A percentile compares a stretch with the other conserved stretches of the same genome.
phyloP scores from a whole-genome alignment of 2,797 vertebrate genomes.

The Tiaroga cobitis region DNA sequence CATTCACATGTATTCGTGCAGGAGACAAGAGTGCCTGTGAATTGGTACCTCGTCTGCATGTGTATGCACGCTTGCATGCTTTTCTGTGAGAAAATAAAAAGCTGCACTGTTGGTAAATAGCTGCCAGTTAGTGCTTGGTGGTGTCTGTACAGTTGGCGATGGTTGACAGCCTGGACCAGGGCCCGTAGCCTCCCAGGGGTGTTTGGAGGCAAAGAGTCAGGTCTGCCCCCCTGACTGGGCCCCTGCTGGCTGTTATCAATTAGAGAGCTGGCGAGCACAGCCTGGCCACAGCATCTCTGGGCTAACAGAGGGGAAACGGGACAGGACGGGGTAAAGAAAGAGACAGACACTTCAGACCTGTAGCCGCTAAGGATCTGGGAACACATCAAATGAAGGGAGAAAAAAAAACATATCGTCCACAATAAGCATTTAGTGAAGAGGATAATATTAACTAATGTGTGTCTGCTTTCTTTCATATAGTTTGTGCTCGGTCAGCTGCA shows the following conservation, averaged over 20 bases:
- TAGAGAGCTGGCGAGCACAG: slow-evolving; percentile 52
- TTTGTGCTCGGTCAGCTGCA: slow-evolving; percentile 18
- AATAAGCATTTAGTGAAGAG: slow-evolving; percentile 1
- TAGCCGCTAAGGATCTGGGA: background rate
- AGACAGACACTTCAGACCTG: slow-evolving; percentile 23
- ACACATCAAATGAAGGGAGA: background rate
- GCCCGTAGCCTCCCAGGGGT: slow-evolving; percentile 32
- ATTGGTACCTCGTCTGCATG: background rate
- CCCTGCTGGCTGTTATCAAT: slow-evolving; percentile 61
- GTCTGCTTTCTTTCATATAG: slow-evolving; percentile 12
- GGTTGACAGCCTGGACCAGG: slow-evolving; percentile 48
- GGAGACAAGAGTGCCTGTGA: background rate
- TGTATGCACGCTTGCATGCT: slow-evolving; percentile 1
- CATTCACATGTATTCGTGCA: background rate
- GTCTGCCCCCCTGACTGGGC: slow-evolving; percentile 49
- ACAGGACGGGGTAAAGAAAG: slow-evolving; percentile 15
- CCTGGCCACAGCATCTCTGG: slow-evolving; percentile 45
- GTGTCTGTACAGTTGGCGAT: slow-evolving; percentile 47
- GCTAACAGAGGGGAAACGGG: slow-evolving; percentile 35
- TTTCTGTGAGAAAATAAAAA: slow-evolving; percentile 18
- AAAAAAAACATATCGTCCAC: background rate
- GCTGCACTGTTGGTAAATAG: slow-evolving; percentile 44
- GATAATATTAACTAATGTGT: background rate
- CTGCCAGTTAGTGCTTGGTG: slow-evolving; percentile 50
- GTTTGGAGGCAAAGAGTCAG: slow-evolving; percentile 47